Evolutionary conservation across 2,113 vertebrate species (phyloP).

Genomic region (Otus sunia): DNA sequence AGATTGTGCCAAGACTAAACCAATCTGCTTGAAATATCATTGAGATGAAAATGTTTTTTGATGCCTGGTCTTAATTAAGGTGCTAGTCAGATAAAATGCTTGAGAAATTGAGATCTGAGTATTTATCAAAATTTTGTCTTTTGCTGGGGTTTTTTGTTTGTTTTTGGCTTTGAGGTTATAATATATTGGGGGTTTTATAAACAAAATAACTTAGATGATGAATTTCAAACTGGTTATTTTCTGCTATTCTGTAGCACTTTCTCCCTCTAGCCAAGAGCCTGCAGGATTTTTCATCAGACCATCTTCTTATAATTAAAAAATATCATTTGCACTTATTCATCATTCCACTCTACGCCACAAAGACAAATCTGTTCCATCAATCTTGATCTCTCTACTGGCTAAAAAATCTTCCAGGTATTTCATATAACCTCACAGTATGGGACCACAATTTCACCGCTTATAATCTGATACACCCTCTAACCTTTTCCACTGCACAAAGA

Average conservation of each 20-base stretch:
- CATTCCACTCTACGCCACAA: background rate
- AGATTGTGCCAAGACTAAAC: background rate
- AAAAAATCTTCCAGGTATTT: background rate
- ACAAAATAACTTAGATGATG: background rate
- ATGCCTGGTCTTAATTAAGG: background rate
- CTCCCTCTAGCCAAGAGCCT: background rate
- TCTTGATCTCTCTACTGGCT: background rate
- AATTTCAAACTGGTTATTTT: background rate
- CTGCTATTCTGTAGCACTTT: background rate
- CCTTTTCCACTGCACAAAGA: background rate
- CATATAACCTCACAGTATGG: background rate
- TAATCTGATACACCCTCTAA: background rate
- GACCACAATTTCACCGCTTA: background rate
- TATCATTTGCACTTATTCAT: background rate
- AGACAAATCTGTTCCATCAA: constrained; percentile 17
- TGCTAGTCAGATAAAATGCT: background rate
- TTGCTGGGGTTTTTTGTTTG: background rate
- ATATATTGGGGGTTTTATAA: background rate
- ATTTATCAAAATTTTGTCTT: background rate
- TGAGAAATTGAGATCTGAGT: background rate
- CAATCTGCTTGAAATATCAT: background rate
- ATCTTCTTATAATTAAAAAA: constrained; percentile 16
- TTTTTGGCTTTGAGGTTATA: background rate
- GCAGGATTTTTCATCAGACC: background rate
- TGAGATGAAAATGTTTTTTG: background rate